Conservation (phyloP, 2,113 vertebrate genomes). For the Fregetta grallaria region DNA sequence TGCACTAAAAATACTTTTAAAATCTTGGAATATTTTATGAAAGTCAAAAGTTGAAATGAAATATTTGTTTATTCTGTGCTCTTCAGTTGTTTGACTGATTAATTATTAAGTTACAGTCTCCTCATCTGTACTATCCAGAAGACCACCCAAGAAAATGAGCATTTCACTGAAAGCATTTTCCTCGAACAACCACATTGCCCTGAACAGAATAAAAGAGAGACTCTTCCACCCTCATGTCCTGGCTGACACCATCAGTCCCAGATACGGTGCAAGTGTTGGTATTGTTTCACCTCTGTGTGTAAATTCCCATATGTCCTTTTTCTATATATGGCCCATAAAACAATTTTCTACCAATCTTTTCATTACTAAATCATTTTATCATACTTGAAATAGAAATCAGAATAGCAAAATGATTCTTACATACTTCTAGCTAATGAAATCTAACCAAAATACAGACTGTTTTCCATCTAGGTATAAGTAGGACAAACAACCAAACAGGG, state of each 20-base stretch:
- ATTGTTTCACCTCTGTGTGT: neutral
- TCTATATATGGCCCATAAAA: neutral
- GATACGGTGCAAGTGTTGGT: neutral
- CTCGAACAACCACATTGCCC: neutral
- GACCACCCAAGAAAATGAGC: neutral
- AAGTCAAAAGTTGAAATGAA: neutral
- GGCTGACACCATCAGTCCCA: neutral
- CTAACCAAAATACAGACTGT: neutral
- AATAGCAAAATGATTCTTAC: neutral
- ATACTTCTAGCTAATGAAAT: neutral
- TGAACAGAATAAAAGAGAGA: neutral
- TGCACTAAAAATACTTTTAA: neutral
- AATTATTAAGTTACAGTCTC: neutral
- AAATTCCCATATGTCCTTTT: neutral
- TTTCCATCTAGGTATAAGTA: neutral
- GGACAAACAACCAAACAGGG: neutral
- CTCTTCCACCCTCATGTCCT: neutral
- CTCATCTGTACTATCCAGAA: neutral
- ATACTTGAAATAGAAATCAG: slow-evolving; percentile 22
- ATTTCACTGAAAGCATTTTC: neutral
- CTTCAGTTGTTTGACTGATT: neutral
- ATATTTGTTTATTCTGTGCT: neutral
- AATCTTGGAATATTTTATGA: neutral
- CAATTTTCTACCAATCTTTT: neutral
- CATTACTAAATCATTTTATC: neutral